phyloP scores from a whole-genome alignment of 2,113 vertebrate genomes.

The Sula dactylatra region DNA sequence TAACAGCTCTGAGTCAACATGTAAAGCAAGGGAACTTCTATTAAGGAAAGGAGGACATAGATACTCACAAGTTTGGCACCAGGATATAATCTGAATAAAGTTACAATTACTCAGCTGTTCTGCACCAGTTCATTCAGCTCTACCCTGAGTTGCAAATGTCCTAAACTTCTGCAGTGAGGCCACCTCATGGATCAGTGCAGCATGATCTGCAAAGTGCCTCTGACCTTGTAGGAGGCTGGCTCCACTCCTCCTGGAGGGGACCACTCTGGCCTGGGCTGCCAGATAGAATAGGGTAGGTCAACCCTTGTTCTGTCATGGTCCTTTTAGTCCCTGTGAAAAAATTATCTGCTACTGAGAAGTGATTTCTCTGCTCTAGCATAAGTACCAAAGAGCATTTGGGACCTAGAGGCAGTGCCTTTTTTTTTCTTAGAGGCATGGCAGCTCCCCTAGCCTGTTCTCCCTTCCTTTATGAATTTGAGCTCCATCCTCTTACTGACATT shows the following conservation, averaged over 20 bases:
- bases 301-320: not conserved
- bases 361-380: not conserved
- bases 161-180: not conserved
- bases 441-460: not conserved
- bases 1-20: not conserved
- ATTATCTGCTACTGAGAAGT: not conserved
- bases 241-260: not conserved
- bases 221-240: not conserved
- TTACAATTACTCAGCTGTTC: not conserved
- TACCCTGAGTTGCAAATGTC: not conserved
- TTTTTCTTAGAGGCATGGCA: not conserved
- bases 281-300: not conserved
- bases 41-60: not conserved
- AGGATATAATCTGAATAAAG: not conserved
- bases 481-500: accelerated
- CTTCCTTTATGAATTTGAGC: not conserved
- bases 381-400: not conserved
- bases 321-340: not conserved
- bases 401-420: not conserved
- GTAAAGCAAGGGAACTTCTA: not conserved
- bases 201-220: not conserved
- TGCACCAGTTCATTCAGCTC: not conserved
- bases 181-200: not conserved
- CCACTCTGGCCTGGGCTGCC: not conserved
- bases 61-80: not conserved